Evolutionary conservation across 2,888 invertebrate genomes (phyloP), one percentile per base, ranked within the genome.

Genomic region (Rhamnusium bicolor): DNA sequence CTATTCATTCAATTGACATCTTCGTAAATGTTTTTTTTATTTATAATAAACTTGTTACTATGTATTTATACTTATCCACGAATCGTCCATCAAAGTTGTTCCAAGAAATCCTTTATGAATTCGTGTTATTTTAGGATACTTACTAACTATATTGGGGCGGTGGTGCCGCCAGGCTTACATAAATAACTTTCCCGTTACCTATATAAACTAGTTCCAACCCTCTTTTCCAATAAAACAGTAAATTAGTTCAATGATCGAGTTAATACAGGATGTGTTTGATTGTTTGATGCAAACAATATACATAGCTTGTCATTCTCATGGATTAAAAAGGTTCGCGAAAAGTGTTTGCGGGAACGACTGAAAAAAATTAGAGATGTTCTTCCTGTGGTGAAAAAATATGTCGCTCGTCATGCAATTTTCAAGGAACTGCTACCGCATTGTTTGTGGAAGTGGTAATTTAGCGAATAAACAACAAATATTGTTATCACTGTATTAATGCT

Each of bases 121-220:
- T 24, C 19, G 7, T 47, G 18, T 53, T 65, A 65, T 65, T 65
- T 53, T 53, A 4, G 65, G 40, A 65, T 65, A 53, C 65, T 65
- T 65, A 51, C 51, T 65, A 54, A 65, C 49, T 16, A 12, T 16
- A 8, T 2, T 10, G 51, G 18, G 19, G 51, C 19, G 18, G 12
- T 29, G 51, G 53, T 53, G 65, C 19, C 18, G 8, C 5, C 53
- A 49, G n/a, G 14, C 49, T 65, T 29, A 49, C 29, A 49, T 65
- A 65, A 65, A 65, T 65, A 65, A 40, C 53, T 40, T 53, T 40
- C 3, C 51, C 8, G 8, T 24, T 49, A 49, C 65, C 19, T n/a
- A 53, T 5, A 65, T 7, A n/a, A 27, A 49, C 18, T 53, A 16
- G n/a, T 56, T 32, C 8, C 51, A 63, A 65, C 53, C 65, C 65